Evolutionary conservation across 2,797 vertebrate genomes (phyloP).

Genomic region (Erithacus rubecula): DNA sequence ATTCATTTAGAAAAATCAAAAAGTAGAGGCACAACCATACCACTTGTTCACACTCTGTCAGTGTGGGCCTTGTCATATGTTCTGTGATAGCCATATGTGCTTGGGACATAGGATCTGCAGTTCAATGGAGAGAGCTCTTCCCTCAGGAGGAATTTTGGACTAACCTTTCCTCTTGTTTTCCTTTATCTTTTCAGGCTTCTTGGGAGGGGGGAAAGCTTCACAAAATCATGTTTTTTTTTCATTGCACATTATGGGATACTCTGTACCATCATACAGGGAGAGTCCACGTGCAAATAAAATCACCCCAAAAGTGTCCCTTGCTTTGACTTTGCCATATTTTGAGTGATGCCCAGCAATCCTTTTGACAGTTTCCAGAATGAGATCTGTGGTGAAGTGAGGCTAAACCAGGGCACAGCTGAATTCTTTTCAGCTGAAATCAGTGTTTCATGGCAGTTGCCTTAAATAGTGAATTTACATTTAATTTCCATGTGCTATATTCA

Average conservation of each 20-base stretch:
- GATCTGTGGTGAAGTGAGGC: not conserved
- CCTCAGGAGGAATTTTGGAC: not conserved
- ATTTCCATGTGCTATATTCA: slow-evolving; percentile 27
- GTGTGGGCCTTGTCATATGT: not conserved
- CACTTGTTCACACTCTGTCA: not conserved
- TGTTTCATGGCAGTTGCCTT: slow-evolving; percentile 11
- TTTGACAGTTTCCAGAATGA: not conserved
- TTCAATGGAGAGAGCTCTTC: not conserved
- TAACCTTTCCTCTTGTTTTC: not conserved
- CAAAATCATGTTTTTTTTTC: not conserved
- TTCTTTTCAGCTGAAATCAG: not conserved
- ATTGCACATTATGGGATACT: not conserved
- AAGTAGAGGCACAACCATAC: not conserved
- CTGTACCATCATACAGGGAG: not conserved
- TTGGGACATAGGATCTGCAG: not conserved
- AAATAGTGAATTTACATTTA: slow-evolving; percentile 43
- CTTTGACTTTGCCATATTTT: not conserved
- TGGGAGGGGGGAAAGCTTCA: not conserved
- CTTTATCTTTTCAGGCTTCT: slow-evolving; percentile 8
- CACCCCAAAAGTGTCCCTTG: not conserved
- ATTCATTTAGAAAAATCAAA: not conserved
- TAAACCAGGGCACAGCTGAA: slow-evolving; percentile 39
- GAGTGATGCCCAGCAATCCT: not conserved
- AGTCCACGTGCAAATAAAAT: not conserved
- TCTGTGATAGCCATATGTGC: not conserved